Evolutionary conservation across 1,140 invertebrate genomes (phyloP).

Genomic region (Batillaria attramentaria): DNA sequence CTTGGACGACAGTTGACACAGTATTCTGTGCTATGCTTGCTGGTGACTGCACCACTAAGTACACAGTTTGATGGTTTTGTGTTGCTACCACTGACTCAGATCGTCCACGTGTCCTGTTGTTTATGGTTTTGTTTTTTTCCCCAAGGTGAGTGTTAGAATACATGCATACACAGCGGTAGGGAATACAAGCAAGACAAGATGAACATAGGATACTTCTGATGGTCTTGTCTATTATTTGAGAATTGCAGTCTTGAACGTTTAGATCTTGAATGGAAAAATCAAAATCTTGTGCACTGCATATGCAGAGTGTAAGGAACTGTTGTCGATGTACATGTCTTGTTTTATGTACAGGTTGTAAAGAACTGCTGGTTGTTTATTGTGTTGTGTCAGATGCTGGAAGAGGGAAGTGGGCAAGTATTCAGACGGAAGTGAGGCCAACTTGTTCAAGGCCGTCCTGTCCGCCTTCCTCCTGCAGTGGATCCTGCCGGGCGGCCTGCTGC

Average conservation of each 20-base stretch:
- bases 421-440: conserved; percentile 6
- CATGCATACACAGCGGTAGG: too few relatives aligned
- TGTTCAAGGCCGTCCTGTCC: conserved; percentile 6
- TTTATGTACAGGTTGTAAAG: neutral
- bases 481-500: neutral
- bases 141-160: too few relatives aligned
- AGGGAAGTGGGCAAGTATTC: conserved; percentile 11
- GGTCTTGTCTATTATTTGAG: too few relatives aligned
- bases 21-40: neutral
- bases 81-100: neutral
- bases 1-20: too few relatives aligned
- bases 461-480: conserved; percentile 12
- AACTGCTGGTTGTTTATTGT: neutral
- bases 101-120: neutral
- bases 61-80: neutral
- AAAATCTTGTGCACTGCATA: neutral
- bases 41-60: neutral
- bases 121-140: neutral
- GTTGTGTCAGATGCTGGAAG: neutral
- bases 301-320: neutral
- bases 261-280: neutral
- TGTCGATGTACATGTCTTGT: neutral
- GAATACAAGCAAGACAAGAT: too few relatives aligned
- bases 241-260: too few relatives aligned
- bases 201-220: too few relatives aligned